Percentiles rank a stretch among this genome's conserved stretches.
Evolutionary conservation across 2,797 vertebrate genomes (phyloP).

Genomic region (Mormyrus proboscirostris): DNA sequence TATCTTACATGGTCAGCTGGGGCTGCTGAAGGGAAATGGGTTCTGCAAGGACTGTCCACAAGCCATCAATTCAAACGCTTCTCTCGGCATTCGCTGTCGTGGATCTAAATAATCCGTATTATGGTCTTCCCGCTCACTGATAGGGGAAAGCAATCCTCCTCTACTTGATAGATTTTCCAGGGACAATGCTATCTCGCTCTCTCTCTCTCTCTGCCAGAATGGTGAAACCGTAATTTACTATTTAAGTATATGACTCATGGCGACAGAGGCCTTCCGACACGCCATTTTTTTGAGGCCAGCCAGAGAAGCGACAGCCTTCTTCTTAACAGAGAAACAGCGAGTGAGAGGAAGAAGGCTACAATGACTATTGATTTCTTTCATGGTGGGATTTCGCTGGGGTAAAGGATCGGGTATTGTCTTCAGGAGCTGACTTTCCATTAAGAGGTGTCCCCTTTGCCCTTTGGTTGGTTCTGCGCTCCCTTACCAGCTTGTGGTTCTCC

Average conservation of each 20-base stretch:
- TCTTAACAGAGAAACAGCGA: conserved; percentile 56
- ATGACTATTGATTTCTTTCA: conserved; percentile 66
- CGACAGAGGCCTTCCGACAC: background rate
- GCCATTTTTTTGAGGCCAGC: conserved; percentile 29
- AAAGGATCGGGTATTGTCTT: conserved; percentile 41
- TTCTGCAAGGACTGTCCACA: conserved; percentile 22
- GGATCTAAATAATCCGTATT: conserved; percentile 39
- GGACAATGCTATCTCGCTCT: conserved; percentile 33
- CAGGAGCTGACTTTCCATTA: conserved; percentile 40
- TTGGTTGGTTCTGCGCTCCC: conserved; percentile 18
- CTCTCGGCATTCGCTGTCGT: conserved; percentile 26
- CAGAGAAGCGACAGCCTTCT: conserved; percentile 52
- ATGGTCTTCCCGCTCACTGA: conserved; percentile 27
- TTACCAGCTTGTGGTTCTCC: background rate
- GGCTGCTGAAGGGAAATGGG: conserved; percentile 29
- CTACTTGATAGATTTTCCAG: conserved; percentile 34
- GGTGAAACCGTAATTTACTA: conserved; percentile 36
- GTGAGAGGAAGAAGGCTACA: conserved; percentile 56
- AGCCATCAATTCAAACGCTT: conserved; percentile 31
- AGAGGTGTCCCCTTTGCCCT: conserved; percentile 40
- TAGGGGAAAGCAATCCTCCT: conserved; percentile 33
- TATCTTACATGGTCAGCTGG: conserved; percentile 9
- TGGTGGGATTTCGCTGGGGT: conserved; percentile 59
- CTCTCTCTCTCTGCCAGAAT: conserved; percentile 23
- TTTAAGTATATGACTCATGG: conserved; percentile 29